phyloP scores from a whole-genome alignment of 2,113 vertebrate genomes.

The Narcine bancroftii region DNA sequence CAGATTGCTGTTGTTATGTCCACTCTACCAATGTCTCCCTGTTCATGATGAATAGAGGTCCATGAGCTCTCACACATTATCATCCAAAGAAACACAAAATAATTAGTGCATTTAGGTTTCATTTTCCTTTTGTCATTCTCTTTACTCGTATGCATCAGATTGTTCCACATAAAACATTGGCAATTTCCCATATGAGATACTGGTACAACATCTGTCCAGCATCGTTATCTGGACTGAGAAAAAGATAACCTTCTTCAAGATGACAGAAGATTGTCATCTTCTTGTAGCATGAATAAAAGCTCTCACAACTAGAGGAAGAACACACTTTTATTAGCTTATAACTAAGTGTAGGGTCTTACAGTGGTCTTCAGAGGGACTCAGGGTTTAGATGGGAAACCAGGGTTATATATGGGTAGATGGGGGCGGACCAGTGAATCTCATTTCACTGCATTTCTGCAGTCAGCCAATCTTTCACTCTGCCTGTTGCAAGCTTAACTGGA shows the following conservation, averaged over 20 bases:
- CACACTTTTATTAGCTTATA: too few species aligned
- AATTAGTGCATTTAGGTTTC: neutral
- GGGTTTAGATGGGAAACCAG: too few species aligned
- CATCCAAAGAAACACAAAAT: neutral
- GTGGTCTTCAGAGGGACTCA: too few species aligned
- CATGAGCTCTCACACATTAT: neutral
- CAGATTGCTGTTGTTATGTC: too few species aligned
- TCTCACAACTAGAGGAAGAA: too few species aligned
- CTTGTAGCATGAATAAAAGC: too few species aligned
- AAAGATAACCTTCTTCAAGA: neutral
- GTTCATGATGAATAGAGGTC: neutral
- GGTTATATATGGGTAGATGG: too few species aligned
- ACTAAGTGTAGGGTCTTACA: too few species aligned
- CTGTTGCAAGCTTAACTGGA: neutral
- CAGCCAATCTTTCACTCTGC: neutral
- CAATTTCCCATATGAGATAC: neutral
- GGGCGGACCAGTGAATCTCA: too few species aligned
- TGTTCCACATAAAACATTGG: neutral
- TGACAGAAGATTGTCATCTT: neutral
- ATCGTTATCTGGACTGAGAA: neutral
- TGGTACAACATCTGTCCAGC: neutral
- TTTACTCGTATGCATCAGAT: neutral
- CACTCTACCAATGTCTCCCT: too few species aligned
- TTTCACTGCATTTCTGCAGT: too few species aligned
- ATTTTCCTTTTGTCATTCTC: neutral